Evolutionary conservation across 2,888 invertebrate genomes (phyloP), one percentile per base, ranked within the genome.

Genomic region (Gymnocheta viridis): DNA sequence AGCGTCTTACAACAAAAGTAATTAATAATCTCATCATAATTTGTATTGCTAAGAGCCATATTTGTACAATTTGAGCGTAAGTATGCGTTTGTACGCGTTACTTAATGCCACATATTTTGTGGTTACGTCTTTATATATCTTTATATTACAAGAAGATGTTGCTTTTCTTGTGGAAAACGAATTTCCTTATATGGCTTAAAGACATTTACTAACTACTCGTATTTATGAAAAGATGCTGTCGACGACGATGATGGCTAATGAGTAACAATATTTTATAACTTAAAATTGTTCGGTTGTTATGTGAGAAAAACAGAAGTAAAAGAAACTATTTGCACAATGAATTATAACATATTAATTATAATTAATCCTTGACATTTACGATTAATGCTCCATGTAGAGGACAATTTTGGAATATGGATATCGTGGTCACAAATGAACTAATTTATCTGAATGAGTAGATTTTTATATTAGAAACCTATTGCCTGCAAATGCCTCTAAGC

Each of bases 1-100:
- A 58, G 19, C 24, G n/a, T 67, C 2, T 58, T 47, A 29, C 56
- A 54, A 38, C 49, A 56, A 49, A 79, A 47, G 88, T 88, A 91
- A 91, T 91, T 91, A 91, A 91, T 91, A 91, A 91, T 88, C 89
- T 88, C 88, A 89, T 91, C 91, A 91, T 91, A 91, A 90, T 91
- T 91, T 89, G 88, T 76, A 76, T 67, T 67, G 70, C n/a, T 22
- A 60, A 32, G 19, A 60, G 27, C 81, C 81, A 69, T 81, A 84
- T 81, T 81, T 81, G 77, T 77, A 41, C 22, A 22, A n/a, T 62
- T 54, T 22, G 1, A 64, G 60, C 66, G 51, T 12, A 41, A 32
- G 24, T 69, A 70, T 58, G 51, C 60, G 54, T 69, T 17, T 51
- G 17, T 51, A 62, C 72, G 64, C 56, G 60, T 72, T 69, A 69